Evolutionary conservation across 2,113 vertebrate species (phyloP).

Genomic region (Nothocercus nigrocapillus): DNA sequence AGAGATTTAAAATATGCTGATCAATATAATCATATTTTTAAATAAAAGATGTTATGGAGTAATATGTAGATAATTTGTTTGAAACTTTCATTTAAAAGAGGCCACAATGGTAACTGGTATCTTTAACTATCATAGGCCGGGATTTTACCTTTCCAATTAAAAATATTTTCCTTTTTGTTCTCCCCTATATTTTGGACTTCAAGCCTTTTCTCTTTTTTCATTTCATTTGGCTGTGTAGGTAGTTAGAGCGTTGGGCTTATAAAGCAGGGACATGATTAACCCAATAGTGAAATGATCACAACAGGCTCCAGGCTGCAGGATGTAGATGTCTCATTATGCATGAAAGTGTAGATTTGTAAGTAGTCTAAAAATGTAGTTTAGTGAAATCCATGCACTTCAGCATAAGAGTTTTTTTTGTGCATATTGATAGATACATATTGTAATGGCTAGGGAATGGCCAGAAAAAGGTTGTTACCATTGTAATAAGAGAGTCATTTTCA

Average conservation of each 20-base stretch:
- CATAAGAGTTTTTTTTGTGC: not conserved
- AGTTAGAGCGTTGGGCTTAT: not conserved
- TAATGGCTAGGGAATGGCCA: not conserved
- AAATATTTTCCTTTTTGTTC: not conserved
- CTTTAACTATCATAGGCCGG: not conserved
- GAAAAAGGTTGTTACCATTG: not conserved
- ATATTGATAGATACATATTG: not conserved
- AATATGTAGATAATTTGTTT: not conserved
- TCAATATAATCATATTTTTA: not conserved
- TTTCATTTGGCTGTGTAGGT: not conserved
- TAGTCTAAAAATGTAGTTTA: not conserved
- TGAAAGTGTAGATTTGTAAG: not conserved
- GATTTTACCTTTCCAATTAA: not conserved
- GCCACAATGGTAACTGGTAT: not conserved
- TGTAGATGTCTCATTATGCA: not conserved
- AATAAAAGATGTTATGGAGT: not conserved
- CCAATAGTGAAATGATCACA: not conserved
- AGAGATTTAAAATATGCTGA: not conserved
- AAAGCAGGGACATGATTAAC: not conserved
- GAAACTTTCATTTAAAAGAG: not conserved
- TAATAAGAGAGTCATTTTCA: not conserved
- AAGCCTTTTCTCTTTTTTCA: not conserved
- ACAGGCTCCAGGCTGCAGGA: not conserved
- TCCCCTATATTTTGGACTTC: not conserved
- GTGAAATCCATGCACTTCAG: not conserved